These are phyloP conservation scores for Macrocentrus cingulum DNA, from an alignment of 1,140 invertebrate species.

Conservation along the genomic window DNA sequence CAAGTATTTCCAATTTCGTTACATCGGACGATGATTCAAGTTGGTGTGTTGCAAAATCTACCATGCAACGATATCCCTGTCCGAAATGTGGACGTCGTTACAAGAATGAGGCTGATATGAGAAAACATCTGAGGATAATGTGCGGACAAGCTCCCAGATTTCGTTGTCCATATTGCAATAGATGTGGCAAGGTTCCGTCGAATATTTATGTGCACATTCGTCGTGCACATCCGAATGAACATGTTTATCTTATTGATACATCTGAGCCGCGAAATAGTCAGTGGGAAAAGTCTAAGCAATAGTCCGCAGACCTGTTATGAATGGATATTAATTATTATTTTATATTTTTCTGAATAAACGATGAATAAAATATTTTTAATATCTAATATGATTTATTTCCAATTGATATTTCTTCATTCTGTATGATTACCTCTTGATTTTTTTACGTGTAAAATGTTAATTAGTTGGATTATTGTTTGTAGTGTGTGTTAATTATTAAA, in stretches of 20 bases:
- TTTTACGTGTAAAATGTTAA: no score
- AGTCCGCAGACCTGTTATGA: no score
- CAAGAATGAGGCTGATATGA: conserved; percentile 49
- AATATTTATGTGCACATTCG: conserved; percentile 43
- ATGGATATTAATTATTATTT: no score
- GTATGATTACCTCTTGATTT: no score
- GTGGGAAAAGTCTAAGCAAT: no score
- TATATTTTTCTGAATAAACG: no score
- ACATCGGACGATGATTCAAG: background rate
- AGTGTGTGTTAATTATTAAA: no score
- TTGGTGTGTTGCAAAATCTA: background rate
- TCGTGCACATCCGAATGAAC: conserved; percentile 26
- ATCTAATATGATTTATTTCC: no score
- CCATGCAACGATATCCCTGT: conserved; percentile 35
- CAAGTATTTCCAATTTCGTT: background rate
- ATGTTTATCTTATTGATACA: conserved; percentile 29
- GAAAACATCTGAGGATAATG: conserved; percentile 74
- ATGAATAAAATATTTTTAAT: no score
- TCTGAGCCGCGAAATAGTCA: no score
- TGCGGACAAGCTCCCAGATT: conserved; percentile 78
- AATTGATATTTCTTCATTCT: no score
- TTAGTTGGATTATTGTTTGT: no score
- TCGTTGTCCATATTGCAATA: conserved; percentile 71
- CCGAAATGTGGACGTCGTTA: conserved; percentile 55
- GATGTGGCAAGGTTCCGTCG: conserved; percentile 39